phyloP scores from a whole-genome alignment of 2,113 vertebrate species.

The Penelope pileata region DNA sequence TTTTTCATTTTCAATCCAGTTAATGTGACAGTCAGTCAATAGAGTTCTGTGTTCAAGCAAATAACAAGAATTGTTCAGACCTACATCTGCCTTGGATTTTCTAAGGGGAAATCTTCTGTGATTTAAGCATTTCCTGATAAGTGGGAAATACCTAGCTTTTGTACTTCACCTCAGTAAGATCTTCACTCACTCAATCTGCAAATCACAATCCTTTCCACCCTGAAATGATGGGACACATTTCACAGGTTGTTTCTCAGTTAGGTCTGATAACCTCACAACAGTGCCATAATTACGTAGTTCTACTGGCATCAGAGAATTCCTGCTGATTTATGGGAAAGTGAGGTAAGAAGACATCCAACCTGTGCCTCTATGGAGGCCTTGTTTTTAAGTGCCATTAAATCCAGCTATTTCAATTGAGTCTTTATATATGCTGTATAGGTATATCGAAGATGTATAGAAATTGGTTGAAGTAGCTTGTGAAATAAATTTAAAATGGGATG shows the following conservation, averaged over 20 bases:
- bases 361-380: neutral
- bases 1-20: slow-evolving; percentile 21
- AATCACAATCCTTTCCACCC: neutral
- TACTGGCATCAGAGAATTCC: neutral
- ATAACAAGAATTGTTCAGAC: neutral
- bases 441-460: neutral
- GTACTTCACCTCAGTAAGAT: neutral
- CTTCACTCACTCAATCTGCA: neutral
- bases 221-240: neutral
- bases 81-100: slow-evolving; percentile 44
- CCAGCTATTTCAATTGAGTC: neutral
- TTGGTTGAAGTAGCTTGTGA: neutral
- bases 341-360: neutral
- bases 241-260: neutral
- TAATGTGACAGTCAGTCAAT: neutral
- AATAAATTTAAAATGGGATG: neutral
- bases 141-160: slow-evolving; percentile 7
- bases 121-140: slow-evolving; percentile 44
- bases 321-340: neutral
- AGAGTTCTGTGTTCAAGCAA: neutral
- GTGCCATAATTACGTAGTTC: neutral
- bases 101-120: neutral
- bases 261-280: neutral
- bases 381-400: neutral
- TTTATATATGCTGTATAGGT: neutral